Conservation (phyloP, 2,888 invertebrate species). For the Drosophila barbarae region DNA sequence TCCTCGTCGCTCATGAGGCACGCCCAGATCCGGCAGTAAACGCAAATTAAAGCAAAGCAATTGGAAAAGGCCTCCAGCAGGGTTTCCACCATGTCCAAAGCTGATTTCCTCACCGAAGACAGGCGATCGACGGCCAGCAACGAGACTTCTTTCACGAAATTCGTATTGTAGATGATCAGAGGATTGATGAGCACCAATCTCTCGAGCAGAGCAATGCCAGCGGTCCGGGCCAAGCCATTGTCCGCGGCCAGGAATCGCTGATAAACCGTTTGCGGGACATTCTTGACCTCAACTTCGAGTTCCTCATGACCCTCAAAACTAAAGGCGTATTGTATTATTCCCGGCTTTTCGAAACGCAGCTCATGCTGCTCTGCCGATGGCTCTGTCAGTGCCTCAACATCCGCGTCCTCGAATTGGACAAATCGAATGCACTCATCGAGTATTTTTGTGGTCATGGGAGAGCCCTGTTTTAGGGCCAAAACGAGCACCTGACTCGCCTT, state of each 20-base stretch:
- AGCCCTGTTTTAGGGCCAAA: constrained; percentile 70
- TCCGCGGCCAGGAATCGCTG: constrained; percentile 65
- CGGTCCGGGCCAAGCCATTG: constrained; percentile 70
- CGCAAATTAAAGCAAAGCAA: constrained; percentile 77
- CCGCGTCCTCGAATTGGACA: constrained; percentile 62
- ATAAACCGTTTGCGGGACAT: constrained; percentile 74
- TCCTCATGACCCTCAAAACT: constrained; percentile 75
- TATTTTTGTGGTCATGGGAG: constrained; percentile 73
- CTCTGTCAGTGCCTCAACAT: constrained; percentile 59
- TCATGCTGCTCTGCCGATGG: constrained; percentile 65
- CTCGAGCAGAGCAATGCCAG: constrained; percentile 75
- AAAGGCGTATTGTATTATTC: constrained; percentile 60
- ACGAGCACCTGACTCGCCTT: constrained; percentile 76
- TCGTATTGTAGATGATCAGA: constrained; percentile 76
- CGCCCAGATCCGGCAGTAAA: constrained; percentile 77
- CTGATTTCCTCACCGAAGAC: constrained; percentile 74
- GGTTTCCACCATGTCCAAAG: constrained; percentile 70
- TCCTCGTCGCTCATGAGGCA: constrained; percentile 77
- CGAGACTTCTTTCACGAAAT: constrained; percentile 75
- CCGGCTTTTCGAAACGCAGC: constrained; percentile 71
- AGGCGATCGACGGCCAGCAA: constrained; percentile 69
- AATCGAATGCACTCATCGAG: constrained; percentile 72
- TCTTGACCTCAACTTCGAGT: constrained; percentile 62
- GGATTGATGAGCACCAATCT: constrained; percentile 73
- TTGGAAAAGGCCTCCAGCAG: constrained; percentile 73